Conservation (phyloP, 2,113 vertebrate species). For the Neotoma lepida region DNA sequence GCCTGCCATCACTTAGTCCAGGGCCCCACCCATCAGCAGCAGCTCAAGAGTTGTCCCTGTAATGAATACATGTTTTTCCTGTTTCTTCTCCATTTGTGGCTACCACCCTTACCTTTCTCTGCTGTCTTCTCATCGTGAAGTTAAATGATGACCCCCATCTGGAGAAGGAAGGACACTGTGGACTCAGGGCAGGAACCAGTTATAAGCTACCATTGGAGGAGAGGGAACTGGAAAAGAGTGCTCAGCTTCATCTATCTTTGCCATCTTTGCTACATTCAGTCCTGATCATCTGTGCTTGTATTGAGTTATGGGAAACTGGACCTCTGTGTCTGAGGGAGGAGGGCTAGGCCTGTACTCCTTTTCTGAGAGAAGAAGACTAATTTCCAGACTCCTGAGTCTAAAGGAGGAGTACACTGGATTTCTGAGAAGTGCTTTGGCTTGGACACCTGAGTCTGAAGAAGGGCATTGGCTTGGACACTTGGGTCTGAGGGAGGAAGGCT, state of each 20-base stretch:
- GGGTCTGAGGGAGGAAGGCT: not conserved
- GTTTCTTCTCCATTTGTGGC: not conserved
- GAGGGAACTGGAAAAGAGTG: not conserved
- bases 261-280: not conserved
- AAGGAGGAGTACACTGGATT: too few species aligned
- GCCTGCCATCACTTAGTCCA: not conserved
- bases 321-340: not conserved
- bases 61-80: not conserved
- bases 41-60: not conserved
- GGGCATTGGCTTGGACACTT: fast-evolving
- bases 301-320: not conserved
- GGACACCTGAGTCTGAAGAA: not conserved
- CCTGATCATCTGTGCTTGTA: not conserved
- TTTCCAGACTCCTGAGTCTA: not conserved
- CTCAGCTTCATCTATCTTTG: not conserved
- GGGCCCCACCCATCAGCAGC: not conserved
- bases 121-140: not conserved
- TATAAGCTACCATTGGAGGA: fast-evolving
- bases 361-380: not conserved
- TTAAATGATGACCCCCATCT: not conserved
- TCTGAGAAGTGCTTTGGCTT: not conserved
- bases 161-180: not conserved
- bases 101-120: not conserved
- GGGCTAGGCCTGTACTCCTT: not conserved
- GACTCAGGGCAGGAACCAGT: not conserved